A percentile compares a stretch with the other conserved stretches of the same genome.
Evolutionary conservation across 2,113 vertebrate genomes (phyloP).

Genomic region (Trematocara nigrifrons): DNA sequence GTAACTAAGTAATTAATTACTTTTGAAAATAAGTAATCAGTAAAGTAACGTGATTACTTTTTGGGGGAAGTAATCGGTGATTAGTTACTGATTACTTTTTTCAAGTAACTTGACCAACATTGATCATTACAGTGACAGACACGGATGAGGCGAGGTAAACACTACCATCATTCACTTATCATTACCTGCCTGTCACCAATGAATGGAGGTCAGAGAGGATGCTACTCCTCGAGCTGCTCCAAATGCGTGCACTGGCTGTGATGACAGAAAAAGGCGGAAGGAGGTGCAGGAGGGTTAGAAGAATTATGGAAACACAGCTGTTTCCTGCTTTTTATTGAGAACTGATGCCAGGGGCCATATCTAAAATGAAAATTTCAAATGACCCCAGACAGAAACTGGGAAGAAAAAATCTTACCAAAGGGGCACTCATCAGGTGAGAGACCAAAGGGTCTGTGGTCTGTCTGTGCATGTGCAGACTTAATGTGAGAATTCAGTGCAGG

Average conservation of each 20-base stretch:
- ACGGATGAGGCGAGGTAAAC: neutral
- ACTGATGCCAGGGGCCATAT: neutral
- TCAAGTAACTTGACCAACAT: too few species aligned
- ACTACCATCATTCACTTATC: rapidly evolving
- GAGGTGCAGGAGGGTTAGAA: neutral
- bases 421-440: neutral
- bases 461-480: neutral
- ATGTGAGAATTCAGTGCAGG: neutral
- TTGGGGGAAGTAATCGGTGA: too few species aligned
- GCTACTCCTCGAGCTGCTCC: neutral
- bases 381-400: neutral
- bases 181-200: neutral
- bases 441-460: neutral
- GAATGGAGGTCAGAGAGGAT: neutral
- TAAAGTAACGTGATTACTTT: too few species aligned
- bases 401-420: neutral
- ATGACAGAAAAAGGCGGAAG: neutral
- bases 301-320: neutral
- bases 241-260: neutral
- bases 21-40: too few species aligned
- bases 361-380: neutral
- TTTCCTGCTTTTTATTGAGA: neutral
- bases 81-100: too few species aligned
- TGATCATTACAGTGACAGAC: neutral
- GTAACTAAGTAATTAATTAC: too few species aligned